Conservation (phyloP, 2,888 invertebrate species). For the Watsonalla binaria region DNA sequence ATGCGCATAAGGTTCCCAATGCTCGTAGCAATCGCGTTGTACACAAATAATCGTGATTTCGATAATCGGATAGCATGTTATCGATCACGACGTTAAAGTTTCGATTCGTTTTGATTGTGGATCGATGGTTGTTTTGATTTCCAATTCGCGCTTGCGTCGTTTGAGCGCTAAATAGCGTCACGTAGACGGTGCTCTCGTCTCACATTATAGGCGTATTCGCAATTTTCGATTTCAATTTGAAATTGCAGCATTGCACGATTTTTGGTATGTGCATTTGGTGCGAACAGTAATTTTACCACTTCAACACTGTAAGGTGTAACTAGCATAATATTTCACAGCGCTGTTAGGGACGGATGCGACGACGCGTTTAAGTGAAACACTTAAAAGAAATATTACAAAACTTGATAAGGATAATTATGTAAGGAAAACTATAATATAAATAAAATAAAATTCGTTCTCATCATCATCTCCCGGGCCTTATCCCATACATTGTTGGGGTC, state of each 20-base stretch:
- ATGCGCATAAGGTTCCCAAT: slow-evolving; percentile 18
- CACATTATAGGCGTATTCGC: slow-evolving; percentile 47
- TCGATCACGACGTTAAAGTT: slow-evolving; percentile 73
- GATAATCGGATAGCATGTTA: slow-evolving; percentile 71
- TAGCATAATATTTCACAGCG: slow-evolving; percentile 2
- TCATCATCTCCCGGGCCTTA: too few species aligned
- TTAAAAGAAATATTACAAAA: too few species aligned
- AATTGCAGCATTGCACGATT: slow-evolving; percentile 38
- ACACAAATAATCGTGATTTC: slow-evolving; percentile 71
- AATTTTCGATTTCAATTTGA: slow-evolving; percentile 64
- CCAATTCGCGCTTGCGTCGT: slow-evolving; percentile 75
- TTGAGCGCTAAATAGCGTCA: slow-evolving; percentile 75
- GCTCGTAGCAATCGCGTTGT: slow-evolving; percentile 22
- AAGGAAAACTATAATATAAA: too few species aligned
- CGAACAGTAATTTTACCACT: not conserved
- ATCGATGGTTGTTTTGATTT: slow-evolving; percentile 77
- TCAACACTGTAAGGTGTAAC: not conserved
- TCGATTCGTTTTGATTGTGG: slow-evolving; percentile 74
- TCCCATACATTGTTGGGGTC: too few species aligned
- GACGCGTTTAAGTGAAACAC: too few species aligned
- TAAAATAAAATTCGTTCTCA: too few species aligned
- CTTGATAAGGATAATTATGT: too few species aligned
- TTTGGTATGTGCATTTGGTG: slow-evolving; percentile 21
- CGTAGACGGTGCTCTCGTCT: slow-evolving; percentile 57
- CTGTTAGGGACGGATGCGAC: not conserved